These are phyloP conservation scores for Selenia dentaria DNA, from an alignment of 2,888 invertebrate genomes.

Conservation along the genomic window DNA sequence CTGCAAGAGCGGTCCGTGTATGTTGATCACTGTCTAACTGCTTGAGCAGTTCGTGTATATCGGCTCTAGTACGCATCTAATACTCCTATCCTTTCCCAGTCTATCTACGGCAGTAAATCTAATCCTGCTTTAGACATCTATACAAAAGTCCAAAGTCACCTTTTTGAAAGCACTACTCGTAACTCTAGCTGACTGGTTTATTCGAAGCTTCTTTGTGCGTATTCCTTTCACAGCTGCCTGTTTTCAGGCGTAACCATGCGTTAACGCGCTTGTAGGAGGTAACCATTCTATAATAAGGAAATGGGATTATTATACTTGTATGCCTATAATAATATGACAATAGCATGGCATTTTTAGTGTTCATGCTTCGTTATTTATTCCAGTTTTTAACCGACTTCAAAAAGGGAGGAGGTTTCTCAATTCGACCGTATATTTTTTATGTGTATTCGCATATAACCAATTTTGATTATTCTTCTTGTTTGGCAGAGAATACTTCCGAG, in stretches of 20 bases:
- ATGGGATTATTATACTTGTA: background rate
- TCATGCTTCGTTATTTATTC: too few relatives aligned
- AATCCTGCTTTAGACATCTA: background rate
- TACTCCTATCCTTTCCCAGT: too few relatives aligned
- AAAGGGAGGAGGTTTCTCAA: too few relatives aligned
- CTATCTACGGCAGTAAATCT: background rate
- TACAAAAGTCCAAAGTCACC: conserved; percentile 7
- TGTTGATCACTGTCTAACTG: too few relatives aligned
- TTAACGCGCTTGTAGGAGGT: conserved; percentile 44
- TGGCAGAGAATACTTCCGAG: too few relatives aligned
- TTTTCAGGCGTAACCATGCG: conserved; percentile 59
- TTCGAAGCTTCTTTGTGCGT: conserved; percentile 47
- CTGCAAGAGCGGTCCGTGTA: too few relatives aligned
- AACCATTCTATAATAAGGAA: conserved; percentile 1
- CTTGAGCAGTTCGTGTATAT: too few relatives aligned
- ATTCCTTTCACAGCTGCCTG: conserved; percentile 50
- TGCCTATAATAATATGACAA: too few relatives aligned
- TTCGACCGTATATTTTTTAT: too few relatives aligned
- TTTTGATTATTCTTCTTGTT: background rate
- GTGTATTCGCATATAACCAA: background rate
- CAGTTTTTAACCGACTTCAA: too few relatives aligned
- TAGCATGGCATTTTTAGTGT: too few relatives aligned
- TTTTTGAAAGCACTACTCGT: conserved; percentile 8
- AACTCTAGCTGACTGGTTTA: conserved; percentile 52
- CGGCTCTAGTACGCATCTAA: too few relatives aligned